Evolutionary conservation across 2,888 invertebrate genomes (phyloP), one percentile per base, ranked within the genome.

Genomic region (Brachyptera risi): DNA sequence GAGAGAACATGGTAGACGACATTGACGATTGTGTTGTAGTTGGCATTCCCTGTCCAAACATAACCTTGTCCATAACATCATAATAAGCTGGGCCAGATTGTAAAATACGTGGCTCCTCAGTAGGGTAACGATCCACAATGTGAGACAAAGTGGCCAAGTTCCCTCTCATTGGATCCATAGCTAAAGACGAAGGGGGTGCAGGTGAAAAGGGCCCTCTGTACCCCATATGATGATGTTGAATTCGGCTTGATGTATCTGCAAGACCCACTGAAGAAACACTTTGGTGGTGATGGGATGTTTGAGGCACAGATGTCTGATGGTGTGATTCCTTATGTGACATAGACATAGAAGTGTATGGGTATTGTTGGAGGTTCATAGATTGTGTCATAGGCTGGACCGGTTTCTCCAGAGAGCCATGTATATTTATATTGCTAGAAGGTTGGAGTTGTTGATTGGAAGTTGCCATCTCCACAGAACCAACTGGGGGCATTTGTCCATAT

Each of bases 71-170:
- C n/a, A n/a, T n/a, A n/a, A n/a, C n/a, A 1, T 68, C 65, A 65
- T 75, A 76, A 58, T 80, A 75, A 17, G 79, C 69, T 9, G 79
- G 71, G 24, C 74, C 70, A 23, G 76, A 70, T 54, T 75, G 72
- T 56, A 80, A 77, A 67, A 81, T 77, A 49, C 77, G 76, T n/a
- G n/a, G n/a, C 1, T 74, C 83, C 51, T 83, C 82, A 65, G 78
- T 79, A 1, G 76, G 71, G 69, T 80, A 82, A 47, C 83, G 73
- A 68, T 84, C 84, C 49, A 83, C 75, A 73, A 84, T 82, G 72
- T 83, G 83, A 13, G 83, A 80, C 62, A 83, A 75, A 70, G 79
- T 82, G 3, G 81, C 78, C 62, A 83, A 72, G 71, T 79, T 82
- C 40, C 83, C 72, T 24, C 73, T 68, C 49, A 75, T 54, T 27